A percentile compares a stretch with the other conserved stretches of the same genome.
phyloP scores from a whole-genome alignment of 2,113 vertebrate species.

The Pan troglodytes region DNA sequence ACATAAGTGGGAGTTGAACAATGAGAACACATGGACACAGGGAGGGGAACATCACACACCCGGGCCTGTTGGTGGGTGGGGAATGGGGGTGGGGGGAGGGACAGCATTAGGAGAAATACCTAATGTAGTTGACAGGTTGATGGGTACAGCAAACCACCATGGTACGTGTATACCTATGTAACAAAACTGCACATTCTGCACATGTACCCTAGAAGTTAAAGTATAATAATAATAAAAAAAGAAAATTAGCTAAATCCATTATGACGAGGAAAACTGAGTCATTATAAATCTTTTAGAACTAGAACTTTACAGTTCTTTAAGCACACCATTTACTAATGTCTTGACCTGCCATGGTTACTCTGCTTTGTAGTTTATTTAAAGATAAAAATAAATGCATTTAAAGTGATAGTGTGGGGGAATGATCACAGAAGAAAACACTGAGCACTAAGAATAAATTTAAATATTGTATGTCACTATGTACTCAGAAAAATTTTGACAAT shows the following conservation, averaged over 20 bases:
- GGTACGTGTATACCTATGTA: too few relatives aligned
- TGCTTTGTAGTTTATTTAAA: not conserved
- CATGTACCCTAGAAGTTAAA: too few relatives aligned
- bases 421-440: not conserved
- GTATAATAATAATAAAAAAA: too few relatives aligned
- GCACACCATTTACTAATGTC: not conserved
- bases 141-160: too few relatives aligned
- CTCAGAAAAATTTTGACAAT: not conserved
- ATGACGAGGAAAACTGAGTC: not conserved
- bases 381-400: not conserved
- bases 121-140: too few relatives aligned
- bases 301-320: not conserved
- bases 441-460: not conserved
- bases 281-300: not conserved
- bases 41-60: too few relatives aligned
- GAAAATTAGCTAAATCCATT: not conserved
- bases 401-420: rapidly evolving
- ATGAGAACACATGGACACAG: too few relatives aligned
- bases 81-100: too few relatives aligned
- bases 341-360: not conserved
- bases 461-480: not conserved
- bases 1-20: too few relatives aligned
- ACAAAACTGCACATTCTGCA: too few relatives aligned
- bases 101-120: too few relatives aligned
- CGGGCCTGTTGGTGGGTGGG: too few relatives aligned